These are phyloP conservation scores for Medauroidea extradentata DNA, from an alignment of 1,140 invertebrate genomes.

Conservation along the genomic window DNA sequence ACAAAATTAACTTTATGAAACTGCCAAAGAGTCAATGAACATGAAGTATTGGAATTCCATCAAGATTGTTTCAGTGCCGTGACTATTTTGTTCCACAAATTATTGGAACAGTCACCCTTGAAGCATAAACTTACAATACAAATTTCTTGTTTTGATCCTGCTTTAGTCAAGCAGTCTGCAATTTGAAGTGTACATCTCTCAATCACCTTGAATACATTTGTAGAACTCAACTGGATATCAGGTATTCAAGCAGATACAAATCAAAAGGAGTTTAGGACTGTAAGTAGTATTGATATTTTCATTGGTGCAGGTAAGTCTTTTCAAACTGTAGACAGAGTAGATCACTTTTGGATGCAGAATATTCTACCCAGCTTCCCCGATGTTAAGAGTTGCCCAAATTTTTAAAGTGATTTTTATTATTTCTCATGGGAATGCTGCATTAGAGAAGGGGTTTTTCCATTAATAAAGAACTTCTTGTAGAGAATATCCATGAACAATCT, in stretches of 20 bases:
- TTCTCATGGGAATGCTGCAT: no score
- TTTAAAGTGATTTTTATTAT: no score
- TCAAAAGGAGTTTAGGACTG: conserved; percentile 7
- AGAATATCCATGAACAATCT: no score
- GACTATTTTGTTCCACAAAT: conserved; percentile 14
- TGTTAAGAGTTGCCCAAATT: no score
- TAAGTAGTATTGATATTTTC: conserved; percentile 6
- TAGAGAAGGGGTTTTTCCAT: no score
- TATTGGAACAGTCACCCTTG: conserved; percentile 18
- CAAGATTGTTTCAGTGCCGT: background rate
- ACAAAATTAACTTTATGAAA: no score
- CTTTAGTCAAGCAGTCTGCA: no score
- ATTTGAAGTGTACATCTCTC: background rate
- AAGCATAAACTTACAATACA: conserved; percentile 17
- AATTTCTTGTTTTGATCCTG: conserved; percentile 14
- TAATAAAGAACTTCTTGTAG: no score
- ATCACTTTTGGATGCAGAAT: no score
- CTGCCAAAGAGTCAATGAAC: no score
- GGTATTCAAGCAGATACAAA: conserved; percentile 17
- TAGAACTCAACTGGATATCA: conserved; percentile 10
- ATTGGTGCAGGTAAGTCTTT: conserved; percentile 5
- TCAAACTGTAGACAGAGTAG: no score
- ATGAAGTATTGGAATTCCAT: background rate
- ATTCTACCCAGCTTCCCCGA: no score
- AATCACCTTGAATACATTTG: conserved; percentile 13